A percentile compares a stretch with the other conserved stretches of the same genome.
Evolutionary conservation across 1,140 invertebrate genomes (phyloP).

Genomic region (Drosophila sucinea): DNA sequence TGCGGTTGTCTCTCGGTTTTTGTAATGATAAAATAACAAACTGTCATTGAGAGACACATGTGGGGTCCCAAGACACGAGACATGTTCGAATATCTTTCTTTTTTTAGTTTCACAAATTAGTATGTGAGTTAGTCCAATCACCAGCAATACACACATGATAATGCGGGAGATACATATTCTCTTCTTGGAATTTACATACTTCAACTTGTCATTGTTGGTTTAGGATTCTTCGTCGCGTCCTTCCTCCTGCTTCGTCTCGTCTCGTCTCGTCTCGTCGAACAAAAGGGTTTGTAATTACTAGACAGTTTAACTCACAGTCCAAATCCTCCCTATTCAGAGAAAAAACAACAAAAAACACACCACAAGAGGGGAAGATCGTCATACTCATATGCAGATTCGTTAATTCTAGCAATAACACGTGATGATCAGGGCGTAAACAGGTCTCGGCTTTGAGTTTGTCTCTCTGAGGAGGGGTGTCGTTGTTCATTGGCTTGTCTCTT

Average conservation of each 20-base stretch:
- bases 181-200: constrained; percentile 49
- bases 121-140: constrained; percentile 50
- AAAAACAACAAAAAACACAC: constrained; percentile 30
- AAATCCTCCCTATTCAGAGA: constrained; percentile 51
- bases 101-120: constrained; percentile 76
- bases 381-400: constrained; percentile 62
- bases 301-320: constrained; percentile 61
- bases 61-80: constrained; percentile 65
- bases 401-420: constrained; percentile 62
- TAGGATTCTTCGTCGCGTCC: constrained; percentile 45
- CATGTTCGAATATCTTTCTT: constrained; percentile 52
- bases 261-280: constrained; percentile 51
- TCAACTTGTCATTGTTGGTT: constrained; percentile 60
- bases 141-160: constrained; percentile 14
- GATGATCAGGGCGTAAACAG: constrained; percentile 67
- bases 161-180: constrained; percentile 48
- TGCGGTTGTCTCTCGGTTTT: constrained; percentile 51
- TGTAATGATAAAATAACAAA: constrained; percentile 75
- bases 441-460: constrained; percentile 39
- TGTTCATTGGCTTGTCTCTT: constrained; percentile 42
- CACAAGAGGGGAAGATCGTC: constrained; percentile 38
- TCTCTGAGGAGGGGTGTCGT: constrained; percentile 51
- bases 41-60: constrained; percentile 45
- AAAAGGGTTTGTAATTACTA: constrained; percentile 72
- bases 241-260: neutral